These are phyloP conservation scores for Stenodema calcarata DNA, from an alignment of 2,888 invertebrate genomes.

Conservation along the genomic window DNA sequence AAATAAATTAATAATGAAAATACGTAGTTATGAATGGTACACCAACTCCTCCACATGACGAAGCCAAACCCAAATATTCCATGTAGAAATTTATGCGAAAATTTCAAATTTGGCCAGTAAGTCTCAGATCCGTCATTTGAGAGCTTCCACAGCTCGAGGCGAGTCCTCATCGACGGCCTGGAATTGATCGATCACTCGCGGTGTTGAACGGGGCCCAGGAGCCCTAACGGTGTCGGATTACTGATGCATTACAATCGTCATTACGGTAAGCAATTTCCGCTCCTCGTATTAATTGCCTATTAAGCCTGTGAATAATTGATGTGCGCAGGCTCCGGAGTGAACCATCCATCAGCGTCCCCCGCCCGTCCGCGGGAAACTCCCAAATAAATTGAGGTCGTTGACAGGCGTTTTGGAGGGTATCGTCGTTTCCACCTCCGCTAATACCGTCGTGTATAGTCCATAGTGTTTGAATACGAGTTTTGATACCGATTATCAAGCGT, in stretches of 20 bases:
- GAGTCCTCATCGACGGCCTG: neutral
- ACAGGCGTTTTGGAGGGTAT: neutral
- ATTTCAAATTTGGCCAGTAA: too few relatives aligned
- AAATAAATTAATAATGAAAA: too few relatives aligned
- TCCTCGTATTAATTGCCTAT: conserved; percentile 12
- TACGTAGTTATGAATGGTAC: too few relatives aligned
- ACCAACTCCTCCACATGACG: too few relatives aligned
- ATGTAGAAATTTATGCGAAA: too few relatives aligned
- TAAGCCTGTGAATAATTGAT: neutral
- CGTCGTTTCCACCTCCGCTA: too few relatives aligned
- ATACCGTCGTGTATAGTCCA: too few relatives aligned
- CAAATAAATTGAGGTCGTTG: neutral
- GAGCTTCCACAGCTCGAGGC: too few relatives aligned
- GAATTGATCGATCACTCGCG: neutral
- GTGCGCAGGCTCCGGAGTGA: neutral
- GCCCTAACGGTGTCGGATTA: neutral
- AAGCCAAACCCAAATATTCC: too few relatives aligned
- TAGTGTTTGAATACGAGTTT: too few relatives aligned
- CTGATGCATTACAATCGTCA: conserved; percentile 22
- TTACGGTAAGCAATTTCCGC: conserved; percentile 20
- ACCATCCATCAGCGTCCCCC: neutral
- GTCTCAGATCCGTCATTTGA: too few relatives aligned
- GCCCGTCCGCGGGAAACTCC: neutral
- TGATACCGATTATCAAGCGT: too few relatives aligned
- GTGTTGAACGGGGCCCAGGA: neutral